phyloP scores from a whole-genome alignment of 2,888 invertebrate genomes.

The Melanostoma scalare region DNA sequence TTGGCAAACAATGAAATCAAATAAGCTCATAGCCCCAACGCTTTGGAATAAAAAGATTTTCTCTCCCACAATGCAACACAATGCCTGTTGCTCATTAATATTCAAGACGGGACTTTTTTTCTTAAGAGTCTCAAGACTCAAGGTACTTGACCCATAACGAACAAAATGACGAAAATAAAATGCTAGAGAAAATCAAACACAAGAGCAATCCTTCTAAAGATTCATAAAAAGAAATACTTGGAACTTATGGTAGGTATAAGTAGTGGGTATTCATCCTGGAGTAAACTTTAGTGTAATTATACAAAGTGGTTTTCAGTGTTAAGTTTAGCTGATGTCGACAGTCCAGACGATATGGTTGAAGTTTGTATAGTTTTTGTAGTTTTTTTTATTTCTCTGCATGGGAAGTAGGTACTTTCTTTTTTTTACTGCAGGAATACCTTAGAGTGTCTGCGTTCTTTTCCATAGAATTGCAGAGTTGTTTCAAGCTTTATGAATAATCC shows the following conservation, averaged over 20 bases:
- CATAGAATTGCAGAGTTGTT: no score
- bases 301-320: conserved; percentile 54
- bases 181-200: conserved; percentile 7
- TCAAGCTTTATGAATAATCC: no score
- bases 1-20: conserved; percentile 47
- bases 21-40: conserved; percentile 1
- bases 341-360: no score
- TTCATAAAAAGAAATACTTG: no score
- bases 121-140: conserved; percentile 31
- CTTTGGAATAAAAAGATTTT: not conserved
- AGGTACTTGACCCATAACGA: conserved; percentile 44
- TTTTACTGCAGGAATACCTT: no score
- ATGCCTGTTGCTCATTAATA: conserved; percentile 49
- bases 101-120: conserved; percentile 34
- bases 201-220: conserved; percentile 8
- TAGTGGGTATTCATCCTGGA: not conserved
- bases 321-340: not conserved
- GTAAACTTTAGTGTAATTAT: conserved; percentile 37
- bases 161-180: conserved; percentile 10
- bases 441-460: no score
- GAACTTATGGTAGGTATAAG: no score
- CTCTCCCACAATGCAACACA: not conserved
- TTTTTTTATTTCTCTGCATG: no score
- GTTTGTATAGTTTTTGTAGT: no score
- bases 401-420: no score